Evolutionary conservation across 2,888 invertebrate genomes (phyloP).

Genomic region (Eulithis prunata): DNA sequence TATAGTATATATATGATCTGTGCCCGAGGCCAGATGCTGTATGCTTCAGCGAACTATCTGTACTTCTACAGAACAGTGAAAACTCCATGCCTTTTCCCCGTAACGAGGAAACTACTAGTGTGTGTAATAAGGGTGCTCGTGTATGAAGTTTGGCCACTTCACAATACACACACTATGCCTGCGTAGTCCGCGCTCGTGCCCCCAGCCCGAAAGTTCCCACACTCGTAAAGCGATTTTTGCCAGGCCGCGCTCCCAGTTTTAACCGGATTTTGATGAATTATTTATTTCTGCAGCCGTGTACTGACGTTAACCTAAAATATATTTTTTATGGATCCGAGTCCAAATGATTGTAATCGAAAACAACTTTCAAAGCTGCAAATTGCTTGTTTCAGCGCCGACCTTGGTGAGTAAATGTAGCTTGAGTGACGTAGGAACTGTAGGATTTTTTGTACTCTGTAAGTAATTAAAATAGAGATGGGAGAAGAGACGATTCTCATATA

Average conservation of each 20-base stretch:
- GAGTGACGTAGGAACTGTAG: not conserved
- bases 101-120: not conserved
- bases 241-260: constrained; percentile 56
- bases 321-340: constrained; percentile 30
- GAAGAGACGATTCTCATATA: too few species aligned
- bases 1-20: too few species aligned
- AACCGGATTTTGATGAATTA: constrained; percentile 71
- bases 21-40: too few species aligned
- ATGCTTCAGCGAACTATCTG: too few species aligned
- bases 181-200: constrained; percentile 41
- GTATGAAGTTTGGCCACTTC: constrained; percentile 16
- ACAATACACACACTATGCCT: constrained; percentile 30
- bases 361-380: not conserved
- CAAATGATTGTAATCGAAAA: constrained; percentile 12
- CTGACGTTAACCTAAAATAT: constrained; percentile 38
- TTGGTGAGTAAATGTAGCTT: not conserved
- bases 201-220: constrained; percentile 54
- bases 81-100: too few species aligned
- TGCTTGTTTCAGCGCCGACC: not conserved
- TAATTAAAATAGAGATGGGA: too few species aligned
- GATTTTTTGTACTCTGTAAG: not conserved
- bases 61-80: too few species aligned
- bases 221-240: constrained; percentile 76
- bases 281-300: constrained; percentile 53
- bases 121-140: constrained; percentile 2